These are phyloP conservation scores for Paramacrobiotus metropolitanus DNA, from an alignment of 1,140 invertebrate genomes.

Conservation along the genomic window DNA sequence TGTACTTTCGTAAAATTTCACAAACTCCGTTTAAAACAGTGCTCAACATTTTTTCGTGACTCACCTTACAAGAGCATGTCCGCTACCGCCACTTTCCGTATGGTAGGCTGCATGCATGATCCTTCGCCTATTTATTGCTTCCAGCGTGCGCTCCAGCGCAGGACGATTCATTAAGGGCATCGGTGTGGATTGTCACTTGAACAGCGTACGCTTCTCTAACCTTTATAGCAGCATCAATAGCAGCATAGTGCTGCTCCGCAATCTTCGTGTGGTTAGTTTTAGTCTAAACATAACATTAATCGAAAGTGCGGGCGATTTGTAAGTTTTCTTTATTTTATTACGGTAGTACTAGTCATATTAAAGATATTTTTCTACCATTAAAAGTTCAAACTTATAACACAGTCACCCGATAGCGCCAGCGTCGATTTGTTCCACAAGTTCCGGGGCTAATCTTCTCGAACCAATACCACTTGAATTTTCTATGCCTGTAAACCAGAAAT, in stretches of 20 bases:
- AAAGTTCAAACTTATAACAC: constrained; percentile 3
- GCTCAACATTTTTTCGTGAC: too few species aligned
- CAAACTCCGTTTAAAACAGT: too few species aligned
- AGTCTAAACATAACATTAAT: constrained; percentile 13
- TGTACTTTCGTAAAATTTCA: too few species aligned
- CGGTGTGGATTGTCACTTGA: constrained; percentile 23
- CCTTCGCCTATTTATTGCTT: constrained; percentile 18
- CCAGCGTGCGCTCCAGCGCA: constrained; percentile 21
- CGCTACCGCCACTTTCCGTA: constrained; percentile 22
- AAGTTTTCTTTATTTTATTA: too few species aligned
- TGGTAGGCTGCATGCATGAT: constrained; percentile 25
- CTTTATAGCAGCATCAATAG: constrained; percentile 20
- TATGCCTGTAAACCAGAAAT: constrained; percentile 23
- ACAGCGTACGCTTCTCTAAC: constrained; percentile 22
- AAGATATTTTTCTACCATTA: too few species aligned
- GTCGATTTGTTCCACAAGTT: constrained; percentile 20
- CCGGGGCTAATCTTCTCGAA: constrained; percentile 13
- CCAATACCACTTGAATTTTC: constrained; percentile 19
- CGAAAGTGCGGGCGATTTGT: too few species aligned
- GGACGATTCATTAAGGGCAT: constrained; percentile 23
- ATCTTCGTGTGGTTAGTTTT: constrained; percentile 23
- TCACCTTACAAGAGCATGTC: constrained; percentile 20
- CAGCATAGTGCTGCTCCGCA: constrained; percentile 23
- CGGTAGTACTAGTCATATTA: too few species aligned
- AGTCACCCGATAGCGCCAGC: constrained; percentile 24